Percentiles rank a stretch among this genome's conserved stretches.
These are phyloP conservation scores for Perognathus longimembris DNA, from an alignment of 2,113 vertebrate genomes.

Conservation along the genomic window DNA sequence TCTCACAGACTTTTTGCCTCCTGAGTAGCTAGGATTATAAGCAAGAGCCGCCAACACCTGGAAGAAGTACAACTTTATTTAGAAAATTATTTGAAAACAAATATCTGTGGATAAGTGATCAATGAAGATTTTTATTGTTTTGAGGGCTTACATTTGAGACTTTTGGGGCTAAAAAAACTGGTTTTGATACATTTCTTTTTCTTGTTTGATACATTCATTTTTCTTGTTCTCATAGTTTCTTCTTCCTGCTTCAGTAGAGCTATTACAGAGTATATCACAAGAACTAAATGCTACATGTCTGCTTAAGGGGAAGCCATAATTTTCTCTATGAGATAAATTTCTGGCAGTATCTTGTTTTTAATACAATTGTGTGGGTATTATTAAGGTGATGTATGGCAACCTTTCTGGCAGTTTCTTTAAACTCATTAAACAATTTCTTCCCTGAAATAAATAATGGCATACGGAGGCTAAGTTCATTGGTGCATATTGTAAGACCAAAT, in stretches of 20 bases:
- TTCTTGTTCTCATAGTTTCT: not conserved
- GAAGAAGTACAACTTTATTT: too few relatives aligned
- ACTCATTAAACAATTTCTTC: constrained; percentile 1
- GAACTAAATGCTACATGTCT: not conserved
- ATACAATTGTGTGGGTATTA: too few relatives aligned
- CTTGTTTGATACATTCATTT: not conserved
- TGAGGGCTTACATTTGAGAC: not conserved
- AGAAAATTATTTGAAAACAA: not conserved
- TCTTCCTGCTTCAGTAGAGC: not conserved
- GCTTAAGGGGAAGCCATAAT: not conserved
- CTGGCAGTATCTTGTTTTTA: not conserved
- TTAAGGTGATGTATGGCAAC: too few relatives aligned
- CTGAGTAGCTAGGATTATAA: too few relatives aligned
- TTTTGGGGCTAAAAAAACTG: not conserved
- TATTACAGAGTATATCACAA: not conserved
- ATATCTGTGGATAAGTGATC: not conserved
- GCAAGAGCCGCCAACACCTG: too few relatives aligned
- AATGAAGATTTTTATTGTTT: not conserved
- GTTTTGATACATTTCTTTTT: not conserved
- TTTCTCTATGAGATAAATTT: constrained; percentile 12
- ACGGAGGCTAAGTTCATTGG: not conserved
- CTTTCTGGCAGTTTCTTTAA: too few relatives aligned
- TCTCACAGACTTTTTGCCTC: too few relatives aligned
- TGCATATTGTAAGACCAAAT: not conserved
- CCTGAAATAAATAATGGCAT: constrained; percentile 1